Conservation (phyloP, 2,797 vertebrate genomes). For the Cephalopachus bancanus region DNA sequence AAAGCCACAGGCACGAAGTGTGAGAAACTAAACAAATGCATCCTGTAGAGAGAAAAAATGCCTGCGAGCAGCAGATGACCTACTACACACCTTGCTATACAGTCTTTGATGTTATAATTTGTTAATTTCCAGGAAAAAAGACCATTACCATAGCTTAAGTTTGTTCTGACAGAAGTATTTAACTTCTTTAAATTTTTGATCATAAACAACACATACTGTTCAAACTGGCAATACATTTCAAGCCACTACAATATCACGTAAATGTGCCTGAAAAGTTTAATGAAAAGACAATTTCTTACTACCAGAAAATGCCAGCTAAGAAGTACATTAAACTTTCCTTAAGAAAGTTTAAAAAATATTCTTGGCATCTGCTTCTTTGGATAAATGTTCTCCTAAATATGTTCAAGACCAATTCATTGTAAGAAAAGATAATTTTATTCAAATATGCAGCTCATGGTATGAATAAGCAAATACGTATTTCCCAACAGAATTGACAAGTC, state of each 20-base stretch:
- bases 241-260: conserved; percentile 72
- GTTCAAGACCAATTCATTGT: conserved; percentile 76
- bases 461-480: conserved; percentile 81
- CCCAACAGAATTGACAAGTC: conserved; percentile 75
- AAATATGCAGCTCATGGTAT: conserved; percentile 76
- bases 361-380: conserved; percentile 69
- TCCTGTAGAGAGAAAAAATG: conserved; percentile 92
- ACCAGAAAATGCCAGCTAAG: conserved; percentile 71
- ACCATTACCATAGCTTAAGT: conserved; percentile 89
- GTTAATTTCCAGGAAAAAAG: conserved; percentile 89
- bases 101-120: conserved; percentile 92
- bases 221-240: conserved; percentile 80
- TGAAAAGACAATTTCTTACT: conserved; percentile 74
- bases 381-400: conserved; percentile 75
- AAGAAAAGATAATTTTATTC: conserved; percentile 83
- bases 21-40: conserved; percentile 95
- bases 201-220: conserved; percentile 86
- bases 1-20: conserved; percentile 93
- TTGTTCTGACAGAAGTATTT: conserved; percentile 88
- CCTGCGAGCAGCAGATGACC: conserved; percentile 94
- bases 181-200: conserved; percentile 89
- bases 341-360: conserved; percentile 70
- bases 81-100: conserved; percentile 89
- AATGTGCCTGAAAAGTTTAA: conserved; percentile 81
- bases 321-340: conserved; percentile 67